phyloP scores from a whole-genome alignment of 2,113 vertebrate genomes.

The Cervus canadensis region DNA sequence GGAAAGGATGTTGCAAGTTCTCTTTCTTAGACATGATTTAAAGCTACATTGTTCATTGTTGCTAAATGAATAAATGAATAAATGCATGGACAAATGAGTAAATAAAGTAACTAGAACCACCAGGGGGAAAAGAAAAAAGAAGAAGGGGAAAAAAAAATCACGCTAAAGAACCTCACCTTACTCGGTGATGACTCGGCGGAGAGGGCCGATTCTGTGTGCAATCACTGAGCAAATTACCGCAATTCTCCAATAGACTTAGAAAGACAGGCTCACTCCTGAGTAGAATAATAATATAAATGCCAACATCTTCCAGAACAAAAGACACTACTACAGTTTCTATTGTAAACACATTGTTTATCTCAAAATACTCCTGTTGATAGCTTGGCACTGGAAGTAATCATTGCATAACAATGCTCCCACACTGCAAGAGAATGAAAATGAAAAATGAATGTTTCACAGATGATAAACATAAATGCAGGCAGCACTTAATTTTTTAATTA shows the following conservation, averaged over 20 bases:
- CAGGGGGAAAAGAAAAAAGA: not conserved
- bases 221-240: conserved; percentile 53
- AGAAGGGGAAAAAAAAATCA: not conserved
- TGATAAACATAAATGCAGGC: conserved; percentile 28
- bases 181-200: not conserved
- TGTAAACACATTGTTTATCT: conserved; percentile 65
- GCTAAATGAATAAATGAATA: not conserved
- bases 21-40: not conserved
- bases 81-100: not conserved
- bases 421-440: not conserved
- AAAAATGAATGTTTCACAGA: conserved; percentile 52
- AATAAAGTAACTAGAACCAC: not conserved
- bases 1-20: not conserved
- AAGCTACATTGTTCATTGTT: not conserved
- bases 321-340: conserved; percentile 4
- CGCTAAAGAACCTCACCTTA: not conserved
- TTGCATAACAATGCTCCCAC: conserved; percentile 25
- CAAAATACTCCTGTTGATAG: conserved; percentile 58
- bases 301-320: conserved; percentile 64
- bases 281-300: conserved; percentile 55
- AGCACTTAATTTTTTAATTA: conserved; percentile 67
- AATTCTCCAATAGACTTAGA: conserved; percentile 55
- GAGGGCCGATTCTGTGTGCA: conserved; percentile 36
- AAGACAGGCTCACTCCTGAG: conserved; percentile 43
- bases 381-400: conserved; percentile 41